Conservation (phyloP, 2,113 vertebrate species). For the Cettia cetti region DNA sequence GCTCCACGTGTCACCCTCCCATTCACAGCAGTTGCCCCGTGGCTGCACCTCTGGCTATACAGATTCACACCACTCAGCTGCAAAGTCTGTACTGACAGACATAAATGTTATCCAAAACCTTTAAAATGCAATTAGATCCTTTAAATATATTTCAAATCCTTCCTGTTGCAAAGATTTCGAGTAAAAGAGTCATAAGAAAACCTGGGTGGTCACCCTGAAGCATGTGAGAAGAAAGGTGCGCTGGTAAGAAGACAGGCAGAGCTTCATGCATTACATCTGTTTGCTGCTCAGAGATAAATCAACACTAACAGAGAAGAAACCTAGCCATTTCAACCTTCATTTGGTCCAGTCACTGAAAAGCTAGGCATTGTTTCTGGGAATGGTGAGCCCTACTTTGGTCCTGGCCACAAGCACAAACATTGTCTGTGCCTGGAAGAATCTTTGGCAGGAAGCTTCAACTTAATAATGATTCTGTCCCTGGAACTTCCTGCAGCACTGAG, state of each 20-base stretch:
- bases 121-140: not conserved
- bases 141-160: not conserved
- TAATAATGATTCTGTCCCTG: not conserved
- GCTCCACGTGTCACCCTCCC: not conserved
- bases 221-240: not conserved
- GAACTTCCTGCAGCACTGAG: not conserved
- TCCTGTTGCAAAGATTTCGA: not conserved
- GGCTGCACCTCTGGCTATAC: not conserved
- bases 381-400: not conserved
- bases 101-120: not conserved
- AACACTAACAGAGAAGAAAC: not conserved
- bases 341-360: not conserved
- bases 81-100: not conserved
- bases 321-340: not conserved
- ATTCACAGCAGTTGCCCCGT: not conserved
- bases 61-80: not conserved
- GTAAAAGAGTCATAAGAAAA: not conserved
- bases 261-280: not conserved
- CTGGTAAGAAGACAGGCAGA: not conserved
- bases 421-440: not conserved
- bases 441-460: not conserved
- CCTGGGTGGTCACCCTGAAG: not conserved
- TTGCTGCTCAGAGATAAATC: not conserved
- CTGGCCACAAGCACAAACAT: not conserved
- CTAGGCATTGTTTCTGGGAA: not conserved